phyloP scores from a whole-genome alignment of 2,888 invertebrate species.

The Spodoptera exigua region DNA sequence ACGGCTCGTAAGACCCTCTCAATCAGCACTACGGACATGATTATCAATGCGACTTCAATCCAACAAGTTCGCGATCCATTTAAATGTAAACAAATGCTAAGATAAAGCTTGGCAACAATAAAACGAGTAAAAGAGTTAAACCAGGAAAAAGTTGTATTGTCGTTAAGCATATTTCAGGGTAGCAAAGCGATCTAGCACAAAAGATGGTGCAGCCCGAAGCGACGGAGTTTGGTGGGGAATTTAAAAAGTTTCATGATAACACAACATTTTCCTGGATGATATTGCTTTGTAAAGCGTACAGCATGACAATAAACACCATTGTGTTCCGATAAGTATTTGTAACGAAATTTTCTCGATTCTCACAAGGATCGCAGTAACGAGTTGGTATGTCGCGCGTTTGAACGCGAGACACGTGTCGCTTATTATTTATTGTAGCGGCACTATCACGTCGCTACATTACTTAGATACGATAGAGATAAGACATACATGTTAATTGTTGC shows the following conservation, averaged over 20 bases:
- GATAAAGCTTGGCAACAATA: conserved; percentile 37
- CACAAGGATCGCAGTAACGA: conserved; percentile 51
- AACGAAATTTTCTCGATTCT: conserved; percentile 57
- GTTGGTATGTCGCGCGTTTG: conserved; percentile 53
- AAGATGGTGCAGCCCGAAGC: conserved; percentile 48
- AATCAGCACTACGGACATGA: conserved; percentile 47
- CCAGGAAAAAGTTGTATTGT: conserved; percentile 52
- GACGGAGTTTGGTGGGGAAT: conserved; percentile 51
- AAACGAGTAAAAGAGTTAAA: conserved; percentile 46
- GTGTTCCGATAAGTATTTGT: conserved; percentile 59
- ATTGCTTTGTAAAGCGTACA: conserved; percentile 56
- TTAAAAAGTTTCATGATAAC: conserved; percentile 63
- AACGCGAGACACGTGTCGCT: conserved; percentile 62
- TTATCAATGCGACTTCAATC: conserved; percentile 45
- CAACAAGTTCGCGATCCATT: conserved; percentile 24
- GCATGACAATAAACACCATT: conserved; percentile 65
- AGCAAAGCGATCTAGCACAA: conserved; percentile 51
- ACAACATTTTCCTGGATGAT: conserved; percentile 60
- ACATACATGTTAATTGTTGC: too few relatives aligned
- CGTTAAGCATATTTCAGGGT: conserved; percentile 58
- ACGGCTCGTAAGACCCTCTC: conserved; percentile 54
- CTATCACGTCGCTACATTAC: too few relatives aligned
- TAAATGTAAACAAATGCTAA: conserved; percentile 36
- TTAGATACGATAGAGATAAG: too few relatives aligned
- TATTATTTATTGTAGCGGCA: too few relatives aligned